A percentile compares a stretch with the other conserved stretches of the same genome.
phyloP scores from a whole-genome alignment of 2,888 invertebrate genomes.

The Tuberolachnus salignus region DNA sequence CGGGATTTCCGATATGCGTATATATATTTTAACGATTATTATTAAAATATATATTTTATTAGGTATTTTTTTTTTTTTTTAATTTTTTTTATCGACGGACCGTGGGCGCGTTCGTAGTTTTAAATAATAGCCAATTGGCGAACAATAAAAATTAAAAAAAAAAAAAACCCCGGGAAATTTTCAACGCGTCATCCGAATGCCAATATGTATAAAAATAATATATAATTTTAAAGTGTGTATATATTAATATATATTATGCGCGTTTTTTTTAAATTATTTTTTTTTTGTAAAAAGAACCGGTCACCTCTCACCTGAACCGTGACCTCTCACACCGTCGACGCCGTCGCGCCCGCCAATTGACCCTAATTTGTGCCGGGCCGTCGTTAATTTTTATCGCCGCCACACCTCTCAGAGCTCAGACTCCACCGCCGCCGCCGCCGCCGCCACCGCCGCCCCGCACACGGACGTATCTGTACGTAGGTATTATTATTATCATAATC shows the following conservation, averaged over 20 bases:
- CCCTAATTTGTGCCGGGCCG: slow-evolving; percentile 5
- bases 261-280: background rate
- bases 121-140: slow-evolving; percentile 49
- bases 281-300: too few relatives aligned
- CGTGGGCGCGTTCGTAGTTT: background rate
- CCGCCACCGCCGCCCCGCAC: too few relatives aligned
- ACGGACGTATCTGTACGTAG: too few relatives aligned
- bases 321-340: slow-evolving; percentile 2
- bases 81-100: too few relatives aligned
- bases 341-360: too few relatives aligned
- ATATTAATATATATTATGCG: too few relatives aligned
- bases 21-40: background rate
- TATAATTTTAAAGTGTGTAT: too few relatives aligned
- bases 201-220: too few relatives aligned
- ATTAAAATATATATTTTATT: background rate
- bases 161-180: background rate
- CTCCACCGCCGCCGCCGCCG: too few relatives aligned
- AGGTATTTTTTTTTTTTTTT: too few relatives aligned
- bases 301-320: slow-evolving; percentile 4
- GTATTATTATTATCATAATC: too few relatives aligned
- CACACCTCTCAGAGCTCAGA: too few relatives aligned
- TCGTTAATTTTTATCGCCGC: slow-evolving; percentile 10
- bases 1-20: background rate
- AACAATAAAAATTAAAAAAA: slow-evolving; percentile 15
- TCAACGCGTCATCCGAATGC: background rate